Conservation (phyloP, 2,113 vertebrate genomes). For the Paracanthobrama guichenoti region DNA sequence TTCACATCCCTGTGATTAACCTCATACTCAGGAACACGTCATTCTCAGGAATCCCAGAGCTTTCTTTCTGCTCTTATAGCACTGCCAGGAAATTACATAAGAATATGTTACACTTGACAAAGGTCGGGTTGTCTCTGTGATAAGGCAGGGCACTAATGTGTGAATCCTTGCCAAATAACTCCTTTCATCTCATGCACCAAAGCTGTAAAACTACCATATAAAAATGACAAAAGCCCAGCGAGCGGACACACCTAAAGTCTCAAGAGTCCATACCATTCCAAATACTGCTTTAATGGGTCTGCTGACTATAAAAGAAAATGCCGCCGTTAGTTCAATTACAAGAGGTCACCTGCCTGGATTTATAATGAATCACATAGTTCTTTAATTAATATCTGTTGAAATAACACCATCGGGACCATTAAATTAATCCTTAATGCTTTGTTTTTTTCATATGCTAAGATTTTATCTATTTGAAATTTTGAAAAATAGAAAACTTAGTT, state of each 20-base stretch:
- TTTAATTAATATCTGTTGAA: constrained; percentile 1
- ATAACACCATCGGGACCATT: neutral
- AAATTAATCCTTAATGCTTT: neutral
- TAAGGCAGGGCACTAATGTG: constrained; percentile 35
- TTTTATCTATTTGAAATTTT: neutral
- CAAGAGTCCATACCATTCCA: constrained; percentile 4
- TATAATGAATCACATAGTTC: neutral
- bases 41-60: constrained; percentile 56
- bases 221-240: neutral
- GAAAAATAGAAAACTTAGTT: neutral
- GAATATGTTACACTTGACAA: constrained; percentile 51
- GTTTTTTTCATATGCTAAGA: neutral
- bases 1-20: constrained; percentile 44
- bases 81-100: constrained; percentile 59
- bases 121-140: constrained; percentile 45
- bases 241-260: constrained; percentile 23
- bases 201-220: constrained; percentile 27
- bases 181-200: constrained; percentile 40
- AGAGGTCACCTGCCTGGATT: neutral
- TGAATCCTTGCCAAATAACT: constrained; percentile 38
- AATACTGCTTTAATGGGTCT: constrained; percentile 11
- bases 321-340: neutral
- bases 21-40: constrained; percentile 45
- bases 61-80: constrained; percentile 10
- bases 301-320: constrained; percentile 26